These are phyloP conservation scores for Ophthalmotilapia sp. DNA, from an alignment of 2,113 vertebrate genomes.

Conservation along the genomic window DNA sequence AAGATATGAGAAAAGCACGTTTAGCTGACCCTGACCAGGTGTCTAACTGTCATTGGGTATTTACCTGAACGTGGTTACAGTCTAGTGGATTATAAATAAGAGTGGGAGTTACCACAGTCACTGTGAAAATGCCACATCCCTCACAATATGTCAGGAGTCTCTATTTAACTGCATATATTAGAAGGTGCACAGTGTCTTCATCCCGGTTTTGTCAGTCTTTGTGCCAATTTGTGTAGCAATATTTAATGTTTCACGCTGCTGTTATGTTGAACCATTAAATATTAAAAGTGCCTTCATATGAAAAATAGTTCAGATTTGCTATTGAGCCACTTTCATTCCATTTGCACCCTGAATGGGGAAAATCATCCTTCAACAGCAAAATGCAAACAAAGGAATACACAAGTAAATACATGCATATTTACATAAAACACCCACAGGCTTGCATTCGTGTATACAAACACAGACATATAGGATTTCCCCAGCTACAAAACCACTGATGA, in stretches of 20 bases:
- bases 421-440: not conserved
- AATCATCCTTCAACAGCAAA: not conserved
- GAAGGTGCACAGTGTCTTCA: not conserved
- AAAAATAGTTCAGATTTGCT: not conserved
- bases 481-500: not conserved
- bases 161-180: not conserved
- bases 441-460: not conserved
- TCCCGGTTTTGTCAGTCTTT: not conserved
- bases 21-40: not conserved
- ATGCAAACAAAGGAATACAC: not conserved
- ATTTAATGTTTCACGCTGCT: not conserved
- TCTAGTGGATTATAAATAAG: not conserved
- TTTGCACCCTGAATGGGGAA: not conserved
- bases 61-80: not conserved
- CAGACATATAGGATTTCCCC: not conserved
- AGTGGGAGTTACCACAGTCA: not conserved
- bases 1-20: not conserved
- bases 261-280: not conserved
- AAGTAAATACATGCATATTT: not conserved
- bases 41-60: not conserved
- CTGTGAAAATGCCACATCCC: not conserved
- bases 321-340: rapidly evolving
- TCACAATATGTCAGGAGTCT: not conserved
- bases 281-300: not conserved
- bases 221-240: not conserved